A percentile compares a stretch with the other conserved stretches of the same genome.
Conservation (phyloP, 1,140 invertebrate genomes). For the Drosophila bipectinata region DNA sequence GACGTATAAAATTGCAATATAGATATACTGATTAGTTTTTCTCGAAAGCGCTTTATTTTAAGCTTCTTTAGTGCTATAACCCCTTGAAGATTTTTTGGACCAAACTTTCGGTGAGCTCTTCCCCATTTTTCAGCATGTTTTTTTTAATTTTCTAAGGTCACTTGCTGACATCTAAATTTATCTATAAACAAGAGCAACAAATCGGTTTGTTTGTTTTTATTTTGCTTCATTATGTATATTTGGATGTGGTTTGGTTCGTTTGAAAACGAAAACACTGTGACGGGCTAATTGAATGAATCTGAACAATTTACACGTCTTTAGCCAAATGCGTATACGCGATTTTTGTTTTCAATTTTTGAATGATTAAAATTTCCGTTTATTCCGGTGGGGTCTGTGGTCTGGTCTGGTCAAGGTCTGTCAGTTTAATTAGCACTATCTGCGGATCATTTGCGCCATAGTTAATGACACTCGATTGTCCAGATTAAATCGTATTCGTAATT, state of each 20-base stretch:
- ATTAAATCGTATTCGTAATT: constrained; percentile 76
- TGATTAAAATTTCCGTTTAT: constrained; percentile 20
- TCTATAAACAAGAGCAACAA: constrained; percentile 60
- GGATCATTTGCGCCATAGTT: constrained; percentile 69
- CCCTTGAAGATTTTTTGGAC: constrained; percentile 40
- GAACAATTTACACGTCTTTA: constrained; percentile 39
- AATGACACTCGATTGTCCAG: constrained; percentile 77
- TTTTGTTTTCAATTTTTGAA: constrained; percentile 2
- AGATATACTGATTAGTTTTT: too few species aligned
- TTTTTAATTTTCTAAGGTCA: constrained; percentile 42
- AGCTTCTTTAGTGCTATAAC: too few species aligned
- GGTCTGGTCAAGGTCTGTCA: constrained; percentile 47
- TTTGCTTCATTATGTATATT: constrained; percentile 25
- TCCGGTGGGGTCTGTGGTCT: constrained; percentile 20
- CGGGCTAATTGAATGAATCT: constrained; percentile 60
- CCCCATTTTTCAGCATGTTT: constrained; percentile 26
- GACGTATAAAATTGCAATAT: too few species aligned
- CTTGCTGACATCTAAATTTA: constrained; percentile 69
- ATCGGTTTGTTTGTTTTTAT: constrained; percentile 17
- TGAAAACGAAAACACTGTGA: constrained; percentile 35
- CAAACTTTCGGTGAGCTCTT: constrained; percentile 42
- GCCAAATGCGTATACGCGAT: background rate
- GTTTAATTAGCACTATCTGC: constrained; percentile 71
- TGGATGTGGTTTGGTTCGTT: constrained; percentile 45
- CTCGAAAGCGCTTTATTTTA: too few species aligned